A percentile compares a stretch with the other conserved stretches of the same genome.
phyloP scores from a whole-genome alignment of 2,797 vertebrate species.

The Etheostoma perlongum region DNA sequence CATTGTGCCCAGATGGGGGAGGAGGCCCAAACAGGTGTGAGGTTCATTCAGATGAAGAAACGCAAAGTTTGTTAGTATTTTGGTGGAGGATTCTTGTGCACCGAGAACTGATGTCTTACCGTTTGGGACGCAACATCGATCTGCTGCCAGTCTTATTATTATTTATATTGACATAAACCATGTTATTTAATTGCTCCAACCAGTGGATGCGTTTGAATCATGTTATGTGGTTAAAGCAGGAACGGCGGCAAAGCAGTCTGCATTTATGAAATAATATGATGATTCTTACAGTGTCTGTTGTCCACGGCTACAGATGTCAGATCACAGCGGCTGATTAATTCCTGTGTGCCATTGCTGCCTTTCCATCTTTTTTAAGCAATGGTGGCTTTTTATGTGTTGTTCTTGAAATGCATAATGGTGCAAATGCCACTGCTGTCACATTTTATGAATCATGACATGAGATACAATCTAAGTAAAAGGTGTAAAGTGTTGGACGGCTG shows the following conservation, averaged over 20 bases:
- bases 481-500: background rate
- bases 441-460: background rate
- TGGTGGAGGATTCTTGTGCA: accelerated
- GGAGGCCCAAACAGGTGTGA: background rate
- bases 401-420: background rate
- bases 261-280: background rate
- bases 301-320: conserved; percentile 4
- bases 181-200: background rate
- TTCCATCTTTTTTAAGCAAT: background rate
- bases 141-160: background rate
- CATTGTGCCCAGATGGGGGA: background rate
- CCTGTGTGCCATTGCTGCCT: background rate
- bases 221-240: background rate
- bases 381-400: background rate
- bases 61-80: background rate
- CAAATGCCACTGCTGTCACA: background rate
- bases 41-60: background rate
- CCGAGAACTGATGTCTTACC: background rate
- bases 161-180: background rate
- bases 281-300: background rate
- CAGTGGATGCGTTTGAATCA: background rate
- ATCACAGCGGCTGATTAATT: background rate
- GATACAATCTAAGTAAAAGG: background rate
- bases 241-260: background rate
- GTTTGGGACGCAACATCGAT: too few relatives aligned